phyloP scores from a whole-genome alignment of 2,113 vertebrate species.

The Heterocephalus glaber region DNA sequence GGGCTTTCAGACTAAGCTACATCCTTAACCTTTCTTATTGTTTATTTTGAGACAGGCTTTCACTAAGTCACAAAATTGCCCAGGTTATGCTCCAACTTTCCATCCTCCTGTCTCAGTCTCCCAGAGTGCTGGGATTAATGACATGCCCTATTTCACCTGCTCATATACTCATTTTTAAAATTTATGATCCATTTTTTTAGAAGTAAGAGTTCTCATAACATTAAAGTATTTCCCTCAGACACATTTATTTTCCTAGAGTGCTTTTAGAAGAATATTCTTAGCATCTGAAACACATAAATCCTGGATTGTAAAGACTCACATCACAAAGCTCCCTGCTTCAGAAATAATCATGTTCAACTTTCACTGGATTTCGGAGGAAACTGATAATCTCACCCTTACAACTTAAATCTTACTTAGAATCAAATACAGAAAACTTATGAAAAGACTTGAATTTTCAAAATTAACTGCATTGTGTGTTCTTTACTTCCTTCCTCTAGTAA shows the following conservation, averaged over 20 bases:
- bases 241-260: constrained; percentile 29
- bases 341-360: not conserved
- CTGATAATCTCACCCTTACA: not conserved
- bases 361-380: not conserved
- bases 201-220: not conserved
- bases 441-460: constrained; percentile 25
- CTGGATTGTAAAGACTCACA: not conserved
- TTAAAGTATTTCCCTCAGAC: not conserved
- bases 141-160: not conserved
- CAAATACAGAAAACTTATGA: not conserved
- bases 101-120: not conserved
- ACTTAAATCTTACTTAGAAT: not conserved
- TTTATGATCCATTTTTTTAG: constrained; percentile 11
- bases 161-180: not conserved
- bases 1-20: not conserved
- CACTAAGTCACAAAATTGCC: not conserved
- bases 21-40: not conserved
- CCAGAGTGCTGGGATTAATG: not conserved
- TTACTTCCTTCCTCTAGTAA: not conserved
- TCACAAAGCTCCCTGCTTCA: not conserved
- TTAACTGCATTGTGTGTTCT: not conserved
- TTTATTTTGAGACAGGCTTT: not conserved
- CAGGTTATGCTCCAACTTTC: not conserved
- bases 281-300: not conserved
- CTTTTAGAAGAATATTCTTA: constrained; percentile 16